Evolutionary conservation across 2,797 vertebrate species (phyloP), one percentile per base, ranked within the genome.

Genomic region (Arctocebus calabarensis): DNA sequence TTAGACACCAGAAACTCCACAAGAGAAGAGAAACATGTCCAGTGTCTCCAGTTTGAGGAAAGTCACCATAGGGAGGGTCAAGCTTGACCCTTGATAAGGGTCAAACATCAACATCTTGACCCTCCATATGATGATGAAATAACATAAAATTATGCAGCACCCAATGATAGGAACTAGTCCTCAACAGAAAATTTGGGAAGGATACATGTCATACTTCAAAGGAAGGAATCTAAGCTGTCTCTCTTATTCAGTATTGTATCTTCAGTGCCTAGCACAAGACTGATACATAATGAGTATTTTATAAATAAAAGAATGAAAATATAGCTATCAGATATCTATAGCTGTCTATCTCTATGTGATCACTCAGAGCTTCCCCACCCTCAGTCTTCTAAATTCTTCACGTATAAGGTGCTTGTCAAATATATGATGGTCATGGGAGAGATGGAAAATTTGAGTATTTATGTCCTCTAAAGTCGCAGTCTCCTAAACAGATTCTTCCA

Each of bases 1-100:
- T 97, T 16, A 93, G 97, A 61, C 97, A 98, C 84, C 93, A 97
- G 86, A 98, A 93, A 34, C 93, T 95, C 75, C 97, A 97, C 3
- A 78, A 43, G 45, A 59, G 12, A 17, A 96, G 70, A 52, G 95
- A 96, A 79, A 45, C 62, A 52, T 55, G 78, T 77, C 34, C 55
- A 73, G n/a, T 71, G 52, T 13, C 66, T 79, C 6, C 14, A 57
- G 68, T 93, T 22, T 87, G 77, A 96, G 68, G 66, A 66, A 83
- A 75, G 40, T 86, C 22, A 91, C 48, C 37, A 43, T 29, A 34
- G 61, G n/a, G 79, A 84, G 8, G 45, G 45, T 45, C 45, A 45
- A 45, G 45, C 45, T 45, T 10, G n/a, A n/a, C n/a, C n/a, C n/a
- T n/a, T n/a, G n/a, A n/a, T n/a, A n/a, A n/a, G n/a, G n/a, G n/a